phyloP scores from a whole-genome alignment of 2,113 vertebrate genomes.

The Lophotis ruficrista region DNA sequence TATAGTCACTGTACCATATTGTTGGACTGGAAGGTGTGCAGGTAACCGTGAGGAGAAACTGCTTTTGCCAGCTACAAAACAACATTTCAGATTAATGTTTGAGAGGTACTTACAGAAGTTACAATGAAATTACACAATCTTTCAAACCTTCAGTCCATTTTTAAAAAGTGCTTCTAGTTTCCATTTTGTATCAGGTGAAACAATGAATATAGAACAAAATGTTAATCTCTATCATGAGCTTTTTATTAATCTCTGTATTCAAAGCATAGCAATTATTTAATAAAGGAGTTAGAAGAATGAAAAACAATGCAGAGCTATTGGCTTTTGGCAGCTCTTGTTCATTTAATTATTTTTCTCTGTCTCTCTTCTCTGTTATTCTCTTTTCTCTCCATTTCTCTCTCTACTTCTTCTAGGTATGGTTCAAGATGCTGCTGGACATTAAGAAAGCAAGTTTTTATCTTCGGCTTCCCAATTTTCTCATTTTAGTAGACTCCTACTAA shows the following conservation, averaged over 20 bases:
- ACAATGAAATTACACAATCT: not conserved
- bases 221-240: not conserved
- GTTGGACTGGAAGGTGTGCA: not conserved
- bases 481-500: not conserved
- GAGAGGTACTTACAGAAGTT: not conserved
- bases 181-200: constrained; percentile 11
- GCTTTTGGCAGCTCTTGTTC: not conserved
- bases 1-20: not conserved
- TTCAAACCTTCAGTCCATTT: constrained; percentile 45
- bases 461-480: not conserved
- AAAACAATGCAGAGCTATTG: not conserved
- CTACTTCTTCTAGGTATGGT: not conserved
- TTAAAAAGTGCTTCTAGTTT: constrained; percentile 32
- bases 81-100: not conserved
- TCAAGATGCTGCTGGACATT: not conserved
- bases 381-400: too few relatives aligned
- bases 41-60: not conserved
- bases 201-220: constrained; percentile 15
- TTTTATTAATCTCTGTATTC: constrained; percentile 27
- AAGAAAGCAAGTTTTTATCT: not conserved
- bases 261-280: not conserved
- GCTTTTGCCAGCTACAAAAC: not conserved
- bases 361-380: too few relatives aligned
- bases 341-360: not conserved
- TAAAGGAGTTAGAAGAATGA: not conserved